These are phyloP conservation scores for Apamea monoglypha DNA, from an alignment of 2,888 invertebrate genomes.

Conservation along the genomic window DNA sequence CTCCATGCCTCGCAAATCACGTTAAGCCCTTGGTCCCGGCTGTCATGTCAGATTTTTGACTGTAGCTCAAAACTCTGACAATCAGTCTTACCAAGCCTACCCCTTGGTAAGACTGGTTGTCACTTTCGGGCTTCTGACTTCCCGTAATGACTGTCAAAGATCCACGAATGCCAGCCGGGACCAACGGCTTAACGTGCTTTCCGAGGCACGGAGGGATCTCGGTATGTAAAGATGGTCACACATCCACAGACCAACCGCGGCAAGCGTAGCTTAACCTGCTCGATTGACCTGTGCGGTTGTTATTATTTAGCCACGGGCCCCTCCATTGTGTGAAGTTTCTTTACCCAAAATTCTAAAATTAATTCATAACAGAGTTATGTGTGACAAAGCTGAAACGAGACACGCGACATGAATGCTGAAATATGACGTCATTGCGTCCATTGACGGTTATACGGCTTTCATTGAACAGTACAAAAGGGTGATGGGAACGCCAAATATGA, in stretches of 20 bases:
- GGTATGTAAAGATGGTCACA: too few relatives aligned
- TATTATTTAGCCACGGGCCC: too few relatives aligned
- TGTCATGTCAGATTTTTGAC: neutral
- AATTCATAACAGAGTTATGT: neutral
- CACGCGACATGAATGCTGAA: conserved; percentile 24
- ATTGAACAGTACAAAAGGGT: conserved; percentile 11
- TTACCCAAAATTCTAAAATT: neutral
- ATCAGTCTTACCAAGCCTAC: neutral
- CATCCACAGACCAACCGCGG: too few relatives aligned
- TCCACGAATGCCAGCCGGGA: too few relatives aligned
- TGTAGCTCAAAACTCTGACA: neutral
- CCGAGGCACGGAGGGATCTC: too few relatives aligned
- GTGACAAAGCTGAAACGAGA: conserved; percentile 32
- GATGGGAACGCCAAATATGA: neutral
- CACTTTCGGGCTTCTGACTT: too few relatives aligned
- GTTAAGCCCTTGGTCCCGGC: neutral
- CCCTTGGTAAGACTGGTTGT: too few relatives aligned
- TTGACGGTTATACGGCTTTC: conserved; percentile 17
- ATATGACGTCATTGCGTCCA: conserved; percentile 23
- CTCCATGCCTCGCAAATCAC: neutral
- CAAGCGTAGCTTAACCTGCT: too few relatives aligned
- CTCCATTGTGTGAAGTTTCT: neutral
- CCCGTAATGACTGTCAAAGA: too few relatives aligned
- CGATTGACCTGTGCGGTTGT: too few relatives aligned
- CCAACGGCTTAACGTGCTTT: too few relatives aligned